Percentiles rank a stretch among this genome's conserved stretches.
Evolutionary conservation across 1,140 invertebrate species (phyloP).

Genomic region (Drosophila truncata): DNA sequence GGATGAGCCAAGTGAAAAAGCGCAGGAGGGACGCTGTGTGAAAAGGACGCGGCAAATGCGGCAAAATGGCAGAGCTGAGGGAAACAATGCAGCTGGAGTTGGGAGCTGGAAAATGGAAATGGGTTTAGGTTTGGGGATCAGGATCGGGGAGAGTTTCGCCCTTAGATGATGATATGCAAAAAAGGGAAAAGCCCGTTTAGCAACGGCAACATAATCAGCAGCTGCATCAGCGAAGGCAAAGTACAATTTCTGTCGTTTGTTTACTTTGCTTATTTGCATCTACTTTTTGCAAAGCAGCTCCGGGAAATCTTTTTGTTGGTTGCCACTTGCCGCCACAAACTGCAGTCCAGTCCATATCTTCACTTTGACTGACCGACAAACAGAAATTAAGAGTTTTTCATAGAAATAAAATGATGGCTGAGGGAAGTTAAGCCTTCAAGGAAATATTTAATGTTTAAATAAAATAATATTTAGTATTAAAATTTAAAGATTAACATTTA

Average conservation of each 20-base stretch:
- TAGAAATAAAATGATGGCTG: background rate
- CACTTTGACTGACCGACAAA: constrained; percentile 27
- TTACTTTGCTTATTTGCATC: constrained; percentile 66
- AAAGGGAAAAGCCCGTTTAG: constrained; percentile 73
- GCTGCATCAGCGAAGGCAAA: constrained; percentile 19
- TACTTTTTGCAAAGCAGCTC: constrained; percentile 26
- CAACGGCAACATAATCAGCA: constrained; percentile 53
- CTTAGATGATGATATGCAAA: constrained; percentile 67
- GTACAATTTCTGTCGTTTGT: constrained; percentile 68
- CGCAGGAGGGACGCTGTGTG: background rate
- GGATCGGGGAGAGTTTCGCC: constrained; percentile 16
- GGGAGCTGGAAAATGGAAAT: constrained; percentile 5
- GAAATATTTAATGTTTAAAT: background rate
- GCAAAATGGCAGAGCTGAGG: constrained; percentile 57
- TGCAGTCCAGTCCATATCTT: constrained; percentile 11
- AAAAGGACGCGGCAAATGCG: constrained; percentile 27
- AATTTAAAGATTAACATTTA: background rate
- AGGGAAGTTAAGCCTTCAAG: background rate
- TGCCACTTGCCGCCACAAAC: constrained; percentile 65
- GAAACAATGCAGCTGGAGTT: constrained; percentile 66
- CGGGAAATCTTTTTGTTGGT: constrained; percentile 55
- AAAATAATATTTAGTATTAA: background rate
- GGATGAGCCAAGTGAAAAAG: constrained; percentile 38
- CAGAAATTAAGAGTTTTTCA: background rate
- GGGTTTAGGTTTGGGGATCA: constrained; percentile 15